These are phyloP conservation scores for Lophochroa leadbeateri DNA, from an alignment of 2,113 vertebrate genomes.

Conservation along the genomic window DNA sequence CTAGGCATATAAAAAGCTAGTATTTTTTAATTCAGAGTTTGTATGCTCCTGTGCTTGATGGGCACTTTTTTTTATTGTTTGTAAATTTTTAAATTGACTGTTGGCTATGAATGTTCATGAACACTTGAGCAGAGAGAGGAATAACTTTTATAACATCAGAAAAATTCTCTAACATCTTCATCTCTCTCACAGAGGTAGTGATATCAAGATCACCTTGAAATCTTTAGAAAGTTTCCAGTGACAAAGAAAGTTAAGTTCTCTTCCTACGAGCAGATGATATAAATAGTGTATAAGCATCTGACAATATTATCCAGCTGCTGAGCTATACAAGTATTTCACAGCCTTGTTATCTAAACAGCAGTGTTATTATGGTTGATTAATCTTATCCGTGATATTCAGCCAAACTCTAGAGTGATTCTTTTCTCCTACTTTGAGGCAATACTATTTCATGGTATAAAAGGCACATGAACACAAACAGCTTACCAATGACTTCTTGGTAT, in stretches of 20 bases:
- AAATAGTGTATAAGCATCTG: neutral
- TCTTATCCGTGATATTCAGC: neutral
- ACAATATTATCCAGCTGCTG: neutral
- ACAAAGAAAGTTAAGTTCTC: neutral
- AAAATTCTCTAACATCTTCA: neutral
- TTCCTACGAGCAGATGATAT: neutral
- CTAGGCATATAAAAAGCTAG: neutral
- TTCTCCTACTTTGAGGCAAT: neutral
- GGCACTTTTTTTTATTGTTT: neutral
- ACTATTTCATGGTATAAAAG: neutral
- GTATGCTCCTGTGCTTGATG: neutral
- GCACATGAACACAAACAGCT: neutral
- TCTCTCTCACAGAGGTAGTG: neutral
- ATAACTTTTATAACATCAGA: neutral
- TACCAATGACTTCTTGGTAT: neutral
- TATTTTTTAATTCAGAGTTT: neutral
- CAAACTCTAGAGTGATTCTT: neutral
- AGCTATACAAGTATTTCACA: conserved; percentile 15
- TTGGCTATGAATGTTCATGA: neutral
- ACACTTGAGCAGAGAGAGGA: neutral
- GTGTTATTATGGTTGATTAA: neutral
- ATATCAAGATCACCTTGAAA: neutral
- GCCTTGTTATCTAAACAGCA: neutral
- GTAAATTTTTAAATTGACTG: neutral
- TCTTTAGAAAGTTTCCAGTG: neutral